Evolutionary conservation across 2,888 invertebrate species (phyloP).

Genomic region (Euphydryas editha): DNA sequence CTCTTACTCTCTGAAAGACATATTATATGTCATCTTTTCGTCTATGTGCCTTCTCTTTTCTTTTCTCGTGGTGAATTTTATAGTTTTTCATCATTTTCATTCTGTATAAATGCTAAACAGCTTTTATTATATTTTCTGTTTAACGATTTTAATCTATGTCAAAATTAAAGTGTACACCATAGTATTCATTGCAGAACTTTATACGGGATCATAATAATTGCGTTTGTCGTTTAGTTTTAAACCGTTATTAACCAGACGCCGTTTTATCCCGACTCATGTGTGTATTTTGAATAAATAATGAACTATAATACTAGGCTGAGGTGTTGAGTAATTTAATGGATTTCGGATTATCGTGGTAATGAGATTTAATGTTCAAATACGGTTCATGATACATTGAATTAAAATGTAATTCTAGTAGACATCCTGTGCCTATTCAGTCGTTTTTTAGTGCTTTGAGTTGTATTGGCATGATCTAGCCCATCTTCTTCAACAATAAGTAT

Average conservation of each 20-base stretch:
- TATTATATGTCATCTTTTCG: no score
- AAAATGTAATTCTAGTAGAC: no score
- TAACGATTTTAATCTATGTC: constrained; percentile 29
- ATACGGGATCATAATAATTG: constrained; percentile 51
- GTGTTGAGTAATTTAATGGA: constrained; percentile 14
- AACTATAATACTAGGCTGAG: neutral
- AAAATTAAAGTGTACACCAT: constrained; percentile 46
- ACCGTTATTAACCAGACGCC: constrained; percentile 42
- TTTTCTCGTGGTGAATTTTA: no score
- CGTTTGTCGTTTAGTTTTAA: constrained; percentile 49
- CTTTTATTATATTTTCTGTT: neutral
- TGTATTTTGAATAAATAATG: constrained; percentile 24
- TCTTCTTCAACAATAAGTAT: no score
- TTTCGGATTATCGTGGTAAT: constrained; percentile 1
- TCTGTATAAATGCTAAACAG: no score
- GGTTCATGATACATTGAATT: no score
- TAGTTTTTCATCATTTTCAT: no score
- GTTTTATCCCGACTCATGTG: constrained; percentile 28
- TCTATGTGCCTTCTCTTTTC: no score
- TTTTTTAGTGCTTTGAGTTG: no score
- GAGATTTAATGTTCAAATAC: neutral
- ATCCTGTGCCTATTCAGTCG: no score
- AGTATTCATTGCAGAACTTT: constrained; percentile 59
- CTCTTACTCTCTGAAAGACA: no score
- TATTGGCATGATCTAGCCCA: no score